Conservation (phyloP, 2,888 invertebrate species). For the Caenorhabditis angaria region DNA sequence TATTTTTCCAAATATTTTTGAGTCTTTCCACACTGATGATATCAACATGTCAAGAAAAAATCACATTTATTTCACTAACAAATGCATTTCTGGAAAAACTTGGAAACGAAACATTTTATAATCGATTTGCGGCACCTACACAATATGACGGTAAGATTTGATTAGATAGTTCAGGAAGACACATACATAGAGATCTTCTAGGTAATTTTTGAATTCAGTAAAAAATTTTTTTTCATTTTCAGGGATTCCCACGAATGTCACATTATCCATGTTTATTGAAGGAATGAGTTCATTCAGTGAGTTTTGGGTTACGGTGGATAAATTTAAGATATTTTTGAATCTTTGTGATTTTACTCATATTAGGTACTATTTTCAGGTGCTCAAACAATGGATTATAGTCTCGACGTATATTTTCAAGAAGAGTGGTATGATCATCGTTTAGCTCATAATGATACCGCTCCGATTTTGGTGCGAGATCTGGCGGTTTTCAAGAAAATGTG, state of each 20-base stretch:
- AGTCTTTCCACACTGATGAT: not conserved
- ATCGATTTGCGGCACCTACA: slow-evolving; percentile 69
- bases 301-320: too few relatives aligned
- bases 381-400: slow-evolving; percentile 72
- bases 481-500: slow-evolving; percentile 66
- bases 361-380: slow-evolving; percentile 58
- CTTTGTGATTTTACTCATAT: too few relatives aligned
- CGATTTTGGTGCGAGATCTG: slow-evolving; percentile 67
- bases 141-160: slow-evolving; percentile 68
- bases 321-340: too few relatives aligned
- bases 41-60: slow-evolving; percentile 15
- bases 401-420: slow-evolving; percentile 72
- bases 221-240: slow-evolving; percentile 6
- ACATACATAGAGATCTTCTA: too few relatives aligned
- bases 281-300: slow-evolving; percentile 70
- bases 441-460: slow-evolving; percentile 65
- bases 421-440: slow-evolving; percentile 68
- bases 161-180: not conserved
- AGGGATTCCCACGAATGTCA: slow-evolving; percentile 71
- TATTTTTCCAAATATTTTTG: slow-evolving; percentile 26
- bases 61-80: slow-evolving; percentile 55
- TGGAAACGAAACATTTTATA: slow-evolving; percentile 63
- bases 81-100: slow-evolving; percentile 62
- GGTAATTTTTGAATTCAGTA: not conserved
- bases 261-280: slow-evolving; percentile 72